Conservation (phyloP, 2,113 vertebrate genomes). For the Pterophyllum scalare region DNA sequence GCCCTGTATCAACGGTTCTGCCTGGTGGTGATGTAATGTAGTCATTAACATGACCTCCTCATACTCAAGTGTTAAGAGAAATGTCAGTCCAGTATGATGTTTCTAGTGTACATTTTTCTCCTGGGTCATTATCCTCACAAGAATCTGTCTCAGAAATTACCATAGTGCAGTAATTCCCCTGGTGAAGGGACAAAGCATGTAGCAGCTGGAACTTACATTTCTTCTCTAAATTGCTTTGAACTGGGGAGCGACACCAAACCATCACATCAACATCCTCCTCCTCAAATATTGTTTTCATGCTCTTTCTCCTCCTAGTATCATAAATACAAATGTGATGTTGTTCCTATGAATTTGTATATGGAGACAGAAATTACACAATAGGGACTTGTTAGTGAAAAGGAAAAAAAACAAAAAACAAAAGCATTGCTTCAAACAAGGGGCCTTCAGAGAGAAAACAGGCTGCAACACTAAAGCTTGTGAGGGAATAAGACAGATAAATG, state of each 20-base stretch:
- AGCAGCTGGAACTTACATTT: conserved; percentile 12
- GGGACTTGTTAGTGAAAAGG: conserved; percentile 72
- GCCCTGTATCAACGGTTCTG: too few species aligned
- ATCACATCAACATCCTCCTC: conserved; percentile 23
- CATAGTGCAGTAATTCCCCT: background rate
- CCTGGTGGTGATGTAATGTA: too few species aligned
- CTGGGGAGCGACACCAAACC: conserved; percentile 13
- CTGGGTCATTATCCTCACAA: background rate
- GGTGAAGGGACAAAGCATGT: conserved; percentile 17
- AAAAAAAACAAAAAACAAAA: conserved; percentile 18
- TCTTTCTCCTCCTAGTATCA: conserved; percentile 24
- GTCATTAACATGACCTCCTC: background rate
- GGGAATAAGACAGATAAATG: conserved; percentile 52
- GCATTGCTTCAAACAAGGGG: conserved; percentile 45
- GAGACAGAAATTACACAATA: conserved; percentile 57
- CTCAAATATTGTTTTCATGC: conserved; percentile 48
- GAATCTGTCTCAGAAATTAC: conserved; percentile 7
- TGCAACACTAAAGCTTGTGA: conserved; percentile 18
- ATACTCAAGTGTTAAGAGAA: background rate
- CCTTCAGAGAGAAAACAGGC: conserved; percentile 26
- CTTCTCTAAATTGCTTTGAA: conserved; percentile 23
- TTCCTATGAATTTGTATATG: conserved; percentile 53
- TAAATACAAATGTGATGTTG: conserved; percentile 52
- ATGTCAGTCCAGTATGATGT: background rate
- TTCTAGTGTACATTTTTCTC: background rate